Conservation (phyloP, 1,140 invertebrate species). For the Whitmania pigra region DNA sequence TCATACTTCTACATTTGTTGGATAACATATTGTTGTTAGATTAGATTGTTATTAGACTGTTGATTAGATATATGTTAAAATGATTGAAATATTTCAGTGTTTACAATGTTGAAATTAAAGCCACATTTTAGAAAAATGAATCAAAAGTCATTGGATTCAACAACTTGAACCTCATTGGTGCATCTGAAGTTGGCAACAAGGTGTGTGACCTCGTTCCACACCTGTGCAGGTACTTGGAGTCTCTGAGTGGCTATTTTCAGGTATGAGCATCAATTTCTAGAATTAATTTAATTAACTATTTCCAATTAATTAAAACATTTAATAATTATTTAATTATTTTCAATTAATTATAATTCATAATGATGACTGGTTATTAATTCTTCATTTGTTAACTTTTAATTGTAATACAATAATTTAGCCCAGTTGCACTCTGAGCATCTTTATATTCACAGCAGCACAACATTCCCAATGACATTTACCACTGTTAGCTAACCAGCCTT, state of each 20-base stretch:
- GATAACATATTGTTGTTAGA: no score
- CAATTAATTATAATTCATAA: neutral
- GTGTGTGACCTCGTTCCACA: conserved; percentile 1
- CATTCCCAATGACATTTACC: no score
- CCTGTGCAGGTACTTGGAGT: conserved; percentile 4
- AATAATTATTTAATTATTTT: conserved; percentile 10
- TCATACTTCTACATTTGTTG: no score
- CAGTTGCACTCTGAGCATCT: neutral
- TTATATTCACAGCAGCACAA: neutral
- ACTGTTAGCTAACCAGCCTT: no score
- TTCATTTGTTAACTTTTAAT: no score
- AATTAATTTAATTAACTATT: neutral
- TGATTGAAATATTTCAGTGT: neutral
- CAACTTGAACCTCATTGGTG: conserved; percentile 1
- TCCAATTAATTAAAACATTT: conserved; percentile 3
- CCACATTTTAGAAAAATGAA: conserved; percentile 2
- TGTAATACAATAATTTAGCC: no score
- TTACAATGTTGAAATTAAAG: neutral
- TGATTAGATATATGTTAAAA: no score
- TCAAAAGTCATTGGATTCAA: neutral
- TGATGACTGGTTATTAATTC: no score
- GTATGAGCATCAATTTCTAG: neutral
- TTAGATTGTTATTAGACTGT: no score
- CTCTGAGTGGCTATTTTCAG: conserved; percentile 11
- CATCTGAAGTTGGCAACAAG: neutral